Base-by-base conservation (phyloP, 2,797 vertebrate genomes). In the Channallabes apus region DNA sequence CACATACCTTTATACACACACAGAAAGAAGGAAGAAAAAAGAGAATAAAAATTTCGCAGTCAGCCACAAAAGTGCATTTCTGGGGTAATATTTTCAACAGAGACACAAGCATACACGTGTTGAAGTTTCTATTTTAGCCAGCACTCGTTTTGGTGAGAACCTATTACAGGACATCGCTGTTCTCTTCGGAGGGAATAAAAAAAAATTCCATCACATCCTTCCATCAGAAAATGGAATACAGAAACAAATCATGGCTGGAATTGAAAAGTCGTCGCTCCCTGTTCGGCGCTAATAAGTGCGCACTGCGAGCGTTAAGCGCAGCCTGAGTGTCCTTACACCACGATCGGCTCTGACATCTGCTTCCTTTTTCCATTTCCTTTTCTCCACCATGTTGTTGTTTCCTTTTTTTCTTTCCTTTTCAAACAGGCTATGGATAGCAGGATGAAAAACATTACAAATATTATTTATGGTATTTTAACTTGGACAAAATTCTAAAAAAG, bases 231-330 rank as follows among this genome's bases (percentile, higher is more conserved):
- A 97, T 97, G 96, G 95, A 98, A 98, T 99, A 99, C 96, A 96
- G 97, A 98, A 99, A 99, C 97, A 99, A 99, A 99, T 99, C 98
- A 98, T 97, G 97, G 96, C 96, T 93, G 96, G 96, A 99, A 99
- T 98, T 98, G 98, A 98, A 99, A 99, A 99, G 98, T 98, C 97
- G 97, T 96, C 95, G 94, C 54, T 83, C 95, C 96, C 98, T 97
- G 97, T 99, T 98, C 96, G 94, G 92, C 97, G 96, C 98, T 98
- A 98, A 99, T 99, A 97, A 98, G 97, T 97, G 94, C 93, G 97
- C 97, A 97, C 96, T 96, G 97, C 96, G 95, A 97, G 96, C 64
- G 96, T 95, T 97, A 97, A 98, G 96, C 97, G 96, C 94, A 95
- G 96, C 94, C 95, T 94, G 94, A 94, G 94, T 94, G 93, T 91